phyloP scores from a whole-genome alignment of 1,140 invertebrate genomes.

The Cylas formicarius region DNA sequence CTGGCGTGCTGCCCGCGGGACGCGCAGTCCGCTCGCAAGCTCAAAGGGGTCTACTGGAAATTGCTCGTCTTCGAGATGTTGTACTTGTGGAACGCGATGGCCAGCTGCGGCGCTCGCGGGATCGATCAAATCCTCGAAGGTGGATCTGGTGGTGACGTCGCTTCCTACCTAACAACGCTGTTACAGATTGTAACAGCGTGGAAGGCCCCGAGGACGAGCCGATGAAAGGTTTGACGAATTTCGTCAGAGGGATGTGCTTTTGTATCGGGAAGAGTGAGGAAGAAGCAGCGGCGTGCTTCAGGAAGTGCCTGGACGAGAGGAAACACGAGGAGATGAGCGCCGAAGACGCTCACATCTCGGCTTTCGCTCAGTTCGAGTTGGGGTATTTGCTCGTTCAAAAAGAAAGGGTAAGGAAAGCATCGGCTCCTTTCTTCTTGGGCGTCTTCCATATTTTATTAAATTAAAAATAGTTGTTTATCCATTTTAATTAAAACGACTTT shows the following conservation, averaged over 20 bases:
- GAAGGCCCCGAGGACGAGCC: slow-evolving; percentile 44
- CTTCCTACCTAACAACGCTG: too few species aligned
- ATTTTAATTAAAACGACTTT: too few species aligned
- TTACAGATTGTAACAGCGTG: slow-evolving; percentile 26
- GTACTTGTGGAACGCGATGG: slow-evolving; percentile 65
- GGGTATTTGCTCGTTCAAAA: slow-evolving; percentile 48
- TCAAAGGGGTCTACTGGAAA: slow-evolving; percentile 43
- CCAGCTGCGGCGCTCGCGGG: slow-evolving; percentile 50
- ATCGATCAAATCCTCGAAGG: slow-evolving; percentile 45
- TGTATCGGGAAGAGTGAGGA: slow-evolving; percentile 44
- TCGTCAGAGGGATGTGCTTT: slow-evolving; percentile 48
- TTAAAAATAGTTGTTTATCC: neutral
- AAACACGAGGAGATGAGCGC: slow-evolving; percentile 34
- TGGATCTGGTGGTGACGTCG: slow-evolving; percentile 24
- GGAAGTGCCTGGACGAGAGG: slow-evolving; percentile 45
- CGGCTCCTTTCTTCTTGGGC: neutral
- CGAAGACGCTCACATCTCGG: slow-evolving; percentile 56
- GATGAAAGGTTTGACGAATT: slow-evolving; percentile 48
- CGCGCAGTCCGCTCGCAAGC: slow-evolving; percentile 9
- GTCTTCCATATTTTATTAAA: neutral
- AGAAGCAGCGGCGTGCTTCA: slow-evolving; percentile 47
- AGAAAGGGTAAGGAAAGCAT: slow-evolving; percentile 45
- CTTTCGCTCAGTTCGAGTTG: slow-evolving; percentile 62
- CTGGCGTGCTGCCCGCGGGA: slow-evolving; percentile 27
- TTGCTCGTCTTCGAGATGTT: slow-evolving; percentile 61